phyloP scores from a whole-genome alignment of 1,140 invertebrate species.

The Venturia canescens region DNA sequence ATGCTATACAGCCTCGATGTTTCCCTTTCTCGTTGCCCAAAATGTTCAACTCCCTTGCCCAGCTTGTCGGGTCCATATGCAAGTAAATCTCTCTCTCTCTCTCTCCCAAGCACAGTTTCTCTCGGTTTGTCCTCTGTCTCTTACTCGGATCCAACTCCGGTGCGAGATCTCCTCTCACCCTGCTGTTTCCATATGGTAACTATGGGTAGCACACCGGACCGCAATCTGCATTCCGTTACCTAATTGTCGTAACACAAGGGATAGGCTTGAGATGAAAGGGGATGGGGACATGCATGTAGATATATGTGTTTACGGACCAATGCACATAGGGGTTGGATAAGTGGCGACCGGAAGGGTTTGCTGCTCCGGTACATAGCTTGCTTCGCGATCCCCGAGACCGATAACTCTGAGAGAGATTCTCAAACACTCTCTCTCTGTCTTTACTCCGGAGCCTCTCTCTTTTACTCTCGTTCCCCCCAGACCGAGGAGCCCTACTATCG shows the following conservation, averaged over 20 bases:
- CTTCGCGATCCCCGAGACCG: slow-evolving; percentile 34
- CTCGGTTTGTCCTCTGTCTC: not conserved
- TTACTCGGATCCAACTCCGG: not conserved
- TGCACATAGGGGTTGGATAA: slow-evolving; percentile 55
- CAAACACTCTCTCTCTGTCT: not conserved
- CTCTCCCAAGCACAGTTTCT: not conserved
- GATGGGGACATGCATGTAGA: slow-evolving; percentile 50
- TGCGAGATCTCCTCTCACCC: slow-evolving; percentile 30
- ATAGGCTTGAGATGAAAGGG: not conserved
- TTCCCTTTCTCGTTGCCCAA: slow-evolving; percentile 2
- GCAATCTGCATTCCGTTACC: slow-evolving; percentile 72
- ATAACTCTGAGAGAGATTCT: slow-evolving; percentile 50
- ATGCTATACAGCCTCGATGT: slow-evolving; percentile 12
- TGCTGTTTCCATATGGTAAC: slow-evolving; percentile 64
- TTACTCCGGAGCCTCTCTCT: not conserved
- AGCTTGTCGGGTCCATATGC: not conserved
- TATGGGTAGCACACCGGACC: slow-evolving; percentile 66
- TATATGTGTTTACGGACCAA: slow-evolving; percentile 58
- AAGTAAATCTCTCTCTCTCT: slow-evolving; percentile 12
- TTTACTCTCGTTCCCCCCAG: not conserved
- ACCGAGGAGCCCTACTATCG: not conserved
- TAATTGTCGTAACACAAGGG: slow-evolving; percentile 68
- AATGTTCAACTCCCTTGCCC: not conserved
- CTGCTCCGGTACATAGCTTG: slow-evolving; percentile 18
- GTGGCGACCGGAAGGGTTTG: slow-evolving; percentile 55